Base-by-base conservation (phyloP, 2,888 invertebrate species). In the Ptilodon capucinus region DNA sequence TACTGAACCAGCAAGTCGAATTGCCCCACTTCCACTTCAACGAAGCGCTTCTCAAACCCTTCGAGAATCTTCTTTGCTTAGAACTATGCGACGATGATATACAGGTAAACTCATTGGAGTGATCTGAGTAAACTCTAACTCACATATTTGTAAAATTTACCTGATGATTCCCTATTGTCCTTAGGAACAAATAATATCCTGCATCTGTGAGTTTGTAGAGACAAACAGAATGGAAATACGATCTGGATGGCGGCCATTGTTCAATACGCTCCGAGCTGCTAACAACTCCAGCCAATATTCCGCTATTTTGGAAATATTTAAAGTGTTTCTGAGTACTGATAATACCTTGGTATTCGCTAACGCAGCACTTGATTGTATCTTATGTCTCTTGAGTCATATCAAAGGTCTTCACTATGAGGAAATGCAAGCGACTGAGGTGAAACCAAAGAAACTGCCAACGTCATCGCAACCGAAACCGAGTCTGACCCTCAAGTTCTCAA, bases 221-320 rank as follows among this genome's bases (percentile, higher is more conserved):
- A 97, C 97, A 0, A 98, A 97, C 79, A 93, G 97, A 65, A 95
- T 96, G 51, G 98, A 98, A 89, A 97, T 99, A 35, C 94, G 97
- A 60, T 98, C 98, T 0, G 99, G 99, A 0, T 99, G 99, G 99
- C 92, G 98, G 44, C 97, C 99, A 0, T 87, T 99, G 1, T 99
- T 99, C 76, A 98, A 98, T 9, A 98, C 98, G 0, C 85, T 99
- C 36, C 93, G 98, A 16, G 97, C 97, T 38, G 97, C 98, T 0
- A 93, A 94, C 38, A 95, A 95, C 68, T 92, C 93, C 40, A 95
- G 95, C 62, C 94, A 94, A 69, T 93, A 95, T 17, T 92, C 94
- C 0, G 94, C 95, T 0, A 94, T 97, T 49, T 87, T 96, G 44
- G 99, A 99, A 81, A 98, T 99, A 43, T 98, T 99, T 75, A 95